Percentiles rank a stretch among this genome's conserved stretches.
Conservation (phyloP, 2,888 invertebrate genomes). For the Nemoura dubitans region DNA sequence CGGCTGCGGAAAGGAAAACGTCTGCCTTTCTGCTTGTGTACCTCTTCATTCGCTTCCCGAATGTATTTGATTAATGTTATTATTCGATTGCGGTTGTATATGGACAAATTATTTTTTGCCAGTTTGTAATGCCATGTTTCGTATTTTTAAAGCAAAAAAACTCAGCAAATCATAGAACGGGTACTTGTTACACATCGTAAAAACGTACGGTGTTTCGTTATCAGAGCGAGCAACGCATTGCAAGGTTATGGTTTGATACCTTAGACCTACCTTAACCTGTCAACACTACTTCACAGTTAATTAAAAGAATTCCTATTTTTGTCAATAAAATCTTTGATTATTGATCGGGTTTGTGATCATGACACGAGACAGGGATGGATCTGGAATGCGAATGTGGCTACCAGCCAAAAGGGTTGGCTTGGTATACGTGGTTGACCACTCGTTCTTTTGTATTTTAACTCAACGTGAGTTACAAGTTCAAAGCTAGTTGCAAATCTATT, state of each 20-base stretch:
- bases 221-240: not conserved
- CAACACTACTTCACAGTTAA: not conserved
- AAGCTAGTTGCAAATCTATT: not conserved
- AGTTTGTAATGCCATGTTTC: not conserved
- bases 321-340: too few species aligned
- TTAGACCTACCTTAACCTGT: not conserved
- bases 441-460: not conserved
- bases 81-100: not conserved
- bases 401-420: not conserved
- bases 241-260: not conserved
- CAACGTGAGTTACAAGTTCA: not conserved
- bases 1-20: not conserved
- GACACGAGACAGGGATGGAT: not conserved
- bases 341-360: not conserved
- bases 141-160: not conserved
- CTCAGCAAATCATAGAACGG: not conserved
- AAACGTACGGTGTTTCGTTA: not conserved
- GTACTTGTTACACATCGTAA: not conserved
- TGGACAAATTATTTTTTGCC: not conserved
- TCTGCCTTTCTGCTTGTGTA: not conserved
- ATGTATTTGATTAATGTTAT: not conserved
- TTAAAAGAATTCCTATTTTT: too few species aligned
- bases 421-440: not conserved
- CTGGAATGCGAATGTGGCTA: not conserved
- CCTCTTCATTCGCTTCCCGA: not conserved